These are phyloP conservation scores for Drosophila prostipennis DNA, from an alignment of 2,888 invertebrate genomes.

Conservation along the genomic window DNA sequence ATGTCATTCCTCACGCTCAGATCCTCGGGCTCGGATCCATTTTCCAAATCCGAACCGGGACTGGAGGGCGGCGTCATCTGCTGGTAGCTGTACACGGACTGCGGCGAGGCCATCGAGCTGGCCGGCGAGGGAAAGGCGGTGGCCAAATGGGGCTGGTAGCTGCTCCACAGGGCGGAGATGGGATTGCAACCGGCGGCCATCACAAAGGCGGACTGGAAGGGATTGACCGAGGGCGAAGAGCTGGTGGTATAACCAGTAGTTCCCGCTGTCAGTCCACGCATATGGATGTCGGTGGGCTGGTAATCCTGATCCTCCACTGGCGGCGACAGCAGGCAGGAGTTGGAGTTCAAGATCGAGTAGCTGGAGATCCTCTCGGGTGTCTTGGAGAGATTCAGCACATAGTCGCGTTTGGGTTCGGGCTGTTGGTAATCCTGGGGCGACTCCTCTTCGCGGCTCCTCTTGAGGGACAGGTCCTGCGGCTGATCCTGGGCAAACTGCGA, in stretches of 20 bases:
- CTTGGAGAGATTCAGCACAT: constrained; percentile 80
- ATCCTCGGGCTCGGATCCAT: constrained; percentile 82
- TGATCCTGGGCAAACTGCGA: constrained; percentile 63
- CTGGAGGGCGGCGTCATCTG: constrained; percentile 82
- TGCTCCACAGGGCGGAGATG: constrained; percentile 78
- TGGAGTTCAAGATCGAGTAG: constrained; percentile 7
- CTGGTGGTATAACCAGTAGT: constrained; percentile 71
- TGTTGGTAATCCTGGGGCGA: constrained; percentile 64
- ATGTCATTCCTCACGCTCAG: constrained; percentile 82
- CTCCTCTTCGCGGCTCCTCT: constrained; percentile 65
- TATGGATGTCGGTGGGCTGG: constrained; percentile 75
- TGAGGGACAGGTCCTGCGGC: constrained; percentile 83
- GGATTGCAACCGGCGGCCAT: constrained; percentile 80
- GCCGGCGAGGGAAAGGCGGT: constrained; percentile 65
- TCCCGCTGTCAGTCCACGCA: constrained; percentile 78
- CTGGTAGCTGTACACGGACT: constrained; percentile 69
- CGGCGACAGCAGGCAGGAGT: constrained; percentile 71
- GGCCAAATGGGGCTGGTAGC: constrained; percentile 67
- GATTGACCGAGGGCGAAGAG: constrained; percentile 45
- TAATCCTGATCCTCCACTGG: constrained; percentile 68
- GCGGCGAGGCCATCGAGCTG: constrained; percentile 68
- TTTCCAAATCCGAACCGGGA: constrained; percentile 73
- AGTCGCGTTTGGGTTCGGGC: constrained; percentile 75
- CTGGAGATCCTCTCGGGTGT: constrained; percentile 48
- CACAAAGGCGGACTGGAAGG: constrained; percentile 77